These are phyloP conservation scores for Dermatemys mawii DNA, from an alignment of 2,113 vertebrate genomes.

Conservation along the genomic window DNA sequence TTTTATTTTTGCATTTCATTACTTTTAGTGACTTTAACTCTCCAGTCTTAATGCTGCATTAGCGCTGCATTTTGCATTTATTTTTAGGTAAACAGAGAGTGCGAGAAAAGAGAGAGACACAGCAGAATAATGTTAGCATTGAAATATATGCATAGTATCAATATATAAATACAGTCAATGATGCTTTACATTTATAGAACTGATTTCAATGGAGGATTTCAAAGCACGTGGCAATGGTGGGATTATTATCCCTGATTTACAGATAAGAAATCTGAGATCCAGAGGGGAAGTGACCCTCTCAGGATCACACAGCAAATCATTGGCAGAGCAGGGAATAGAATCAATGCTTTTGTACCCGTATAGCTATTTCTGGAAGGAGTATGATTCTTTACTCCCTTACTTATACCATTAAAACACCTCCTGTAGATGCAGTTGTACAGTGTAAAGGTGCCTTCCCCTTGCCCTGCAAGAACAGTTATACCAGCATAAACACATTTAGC, in stretches of 20 bases:
- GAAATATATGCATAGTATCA: not conserved
- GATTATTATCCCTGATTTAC: not conserved
- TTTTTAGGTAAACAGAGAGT: not conserved
- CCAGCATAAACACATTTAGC: not conserved
- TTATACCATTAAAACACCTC: not conserved
- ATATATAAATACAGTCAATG: not conserved
- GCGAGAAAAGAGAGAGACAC: not conserved
- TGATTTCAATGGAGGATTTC: not conserved
- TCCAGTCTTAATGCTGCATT: constrained; percentile 22
- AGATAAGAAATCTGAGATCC: not conserved
- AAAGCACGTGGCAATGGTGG: not conserved
- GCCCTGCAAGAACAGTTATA: too few species aligned
- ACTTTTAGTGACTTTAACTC: constrained; percentile 21
- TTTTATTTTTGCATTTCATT: constrained; percentile 34
- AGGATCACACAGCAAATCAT: not conserved
- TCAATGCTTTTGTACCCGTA: not conserved
- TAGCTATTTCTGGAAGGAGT: not conserved
- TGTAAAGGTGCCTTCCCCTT: not conserved
- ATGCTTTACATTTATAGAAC: not conserved
- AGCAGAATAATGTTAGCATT: not conserved
- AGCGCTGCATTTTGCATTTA: not conserved
- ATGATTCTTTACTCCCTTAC: not conserved
- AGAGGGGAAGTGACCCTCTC: not conserved
- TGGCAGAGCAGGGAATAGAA: not conserved
- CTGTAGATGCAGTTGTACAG: not conserved